Evolutionary conservation across 2,888 invertebrate species (phyloP).

Genomic region (Linnaemya tessellans): DNA sequence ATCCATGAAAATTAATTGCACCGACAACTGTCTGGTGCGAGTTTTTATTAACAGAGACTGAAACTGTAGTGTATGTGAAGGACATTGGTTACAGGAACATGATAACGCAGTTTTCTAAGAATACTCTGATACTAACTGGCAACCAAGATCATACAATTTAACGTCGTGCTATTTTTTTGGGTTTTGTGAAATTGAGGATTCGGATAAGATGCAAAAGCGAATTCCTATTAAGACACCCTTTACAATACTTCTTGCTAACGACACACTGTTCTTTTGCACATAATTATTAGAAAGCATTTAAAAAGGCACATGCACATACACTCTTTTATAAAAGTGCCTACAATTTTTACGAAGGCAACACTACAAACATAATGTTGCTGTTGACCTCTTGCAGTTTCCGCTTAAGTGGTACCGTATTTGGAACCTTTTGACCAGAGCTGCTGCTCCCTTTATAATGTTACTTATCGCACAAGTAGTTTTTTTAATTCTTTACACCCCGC

Average conservation of each 20-base stretch:
- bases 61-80: too few species aligned
- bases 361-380: conserved; percentile 19
- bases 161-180: too few species aligned
- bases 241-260: background rate
- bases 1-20: too few species aligned
- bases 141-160: too few species aligned
- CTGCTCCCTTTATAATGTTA: conserved; percentile 12
- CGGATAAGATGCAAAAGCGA: too few species aligned
- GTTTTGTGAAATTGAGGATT: too few species aligned
- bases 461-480: background rate
- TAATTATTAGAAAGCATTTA: background rate
- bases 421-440: conserved; percentile 13
- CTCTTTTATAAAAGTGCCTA: background rate
- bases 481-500: background rate
- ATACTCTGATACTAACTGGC: too few species aligned
- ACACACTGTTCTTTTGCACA: background rate
- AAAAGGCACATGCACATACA: background rate
- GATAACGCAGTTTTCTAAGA: too few species aligned
- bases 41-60: too few species aligned
- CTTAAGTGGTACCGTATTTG: background rate
- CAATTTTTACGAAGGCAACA: background rate
- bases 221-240: too few species aligned
- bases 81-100: too few species aligned
- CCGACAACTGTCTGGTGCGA: too few species aligned
- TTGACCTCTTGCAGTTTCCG: conserved; percentile 31